phyloP scores from a whole-genome alignment of 1,140 invertebrate genomes.

The Trichonephila inaurata region DNA sequence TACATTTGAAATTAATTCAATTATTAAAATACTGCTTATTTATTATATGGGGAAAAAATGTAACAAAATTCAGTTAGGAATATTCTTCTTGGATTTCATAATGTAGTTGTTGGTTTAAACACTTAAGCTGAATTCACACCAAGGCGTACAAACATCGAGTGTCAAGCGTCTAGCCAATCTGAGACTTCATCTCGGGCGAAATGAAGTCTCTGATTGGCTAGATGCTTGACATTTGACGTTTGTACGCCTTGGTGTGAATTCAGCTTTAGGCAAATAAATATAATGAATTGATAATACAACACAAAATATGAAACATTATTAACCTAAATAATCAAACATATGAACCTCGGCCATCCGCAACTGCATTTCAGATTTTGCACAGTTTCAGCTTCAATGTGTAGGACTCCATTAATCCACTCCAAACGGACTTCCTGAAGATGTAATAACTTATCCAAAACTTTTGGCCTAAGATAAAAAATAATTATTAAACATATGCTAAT shows the following conservation, averaged over 20 bases:
- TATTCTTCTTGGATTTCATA: no score
- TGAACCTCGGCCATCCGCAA: conserved; percentile 75
- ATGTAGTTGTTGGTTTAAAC: neutral
- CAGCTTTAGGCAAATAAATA: neutral
- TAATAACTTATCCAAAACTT: conserved; percentile 68
- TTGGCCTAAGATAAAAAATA: conserved; percentile 53
- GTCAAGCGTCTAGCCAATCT: no score
- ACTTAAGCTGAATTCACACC: no score
- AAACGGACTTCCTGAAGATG: conserved; percentile 54
- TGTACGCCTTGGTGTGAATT: no score
- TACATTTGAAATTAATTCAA: no score
- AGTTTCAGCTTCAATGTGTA: conserved; percentile 28
- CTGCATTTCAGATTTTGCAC: conserved; percentile 56
- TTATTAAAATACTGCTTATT: no score
- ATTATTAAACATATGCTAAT: neutral
- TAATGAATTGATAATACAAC: neutral
- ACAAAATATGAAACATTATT: conserved; percentile 72
- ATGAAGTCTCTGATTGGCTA: no score
- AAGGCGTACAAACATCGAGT: no score
- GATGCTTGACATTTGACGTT: no score
- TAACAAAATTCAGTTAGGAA: no score
- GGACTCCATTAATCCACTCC: conserved; percentile 69
- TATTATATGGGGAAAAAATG: no score
- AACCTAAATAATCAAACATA: conserved; percentile 75
- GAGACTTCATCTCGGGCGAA: no score